Conservation (phyloP, 2,888 invertebrate species). For the Leistus spinibarbis region DNA sequence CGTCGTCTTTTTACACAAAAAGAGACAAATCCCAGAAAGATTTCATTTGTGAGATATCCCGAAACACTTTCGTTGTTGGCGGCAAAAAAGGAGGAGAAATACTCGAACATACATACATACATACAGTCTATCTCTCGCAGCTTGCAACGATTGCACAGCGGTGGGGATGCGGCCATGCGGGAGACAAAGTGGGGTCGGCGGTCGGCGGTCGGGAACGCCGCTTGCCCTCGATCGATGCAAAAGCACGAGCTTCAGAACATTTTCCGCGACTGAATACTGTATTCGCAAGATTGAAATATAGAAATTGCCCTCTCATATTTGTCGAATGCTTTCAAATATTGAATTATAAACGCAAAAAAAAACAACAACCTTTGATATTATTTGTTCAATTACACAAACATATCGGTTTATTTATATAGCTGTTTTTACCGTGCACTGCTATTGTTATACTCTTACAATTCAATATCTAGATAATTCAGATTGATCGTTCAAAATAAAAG, state of each 20-base stretch:
- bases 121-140: background rate
- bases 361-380: no score
- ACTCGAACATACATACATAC: background rate
- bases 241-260: background rate
- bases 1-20: constrained; percentile 16
- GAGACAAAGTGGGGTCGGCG: background rate
- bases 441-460: no score
- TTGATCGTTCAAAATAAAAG: no score
- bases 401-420: no score
- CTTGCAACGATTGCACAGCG: background rate
- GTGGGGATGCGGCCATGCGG: background rate
- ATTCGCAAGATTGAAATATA: constrained; percentile 34
- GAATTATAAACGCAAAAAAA: constrained; percentile 5
- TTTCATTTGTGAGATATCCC: constrained; percentile 36
- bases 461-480: no score
- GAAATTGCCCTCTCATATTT: constrained; percentile 33
- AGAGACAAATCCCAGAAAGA: constrained; percentile 33
- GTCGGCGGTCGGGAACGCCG: background rate
- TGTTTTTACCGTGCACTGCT: no score
- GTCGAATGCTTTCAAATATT: constrained; percentile 25
- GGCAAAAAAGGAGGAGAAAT: no score
- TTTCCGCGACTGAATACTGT: constrained; percentile 14
- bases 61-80: constrained; percentile 29
- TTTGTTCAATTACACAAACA: no score
- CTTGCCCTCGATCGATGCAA: constrained; percentile 18